phyloP scores from a whole-genome alignment of 2,797 vertebrate species.

The Megalops cyprinoides region DNA sequence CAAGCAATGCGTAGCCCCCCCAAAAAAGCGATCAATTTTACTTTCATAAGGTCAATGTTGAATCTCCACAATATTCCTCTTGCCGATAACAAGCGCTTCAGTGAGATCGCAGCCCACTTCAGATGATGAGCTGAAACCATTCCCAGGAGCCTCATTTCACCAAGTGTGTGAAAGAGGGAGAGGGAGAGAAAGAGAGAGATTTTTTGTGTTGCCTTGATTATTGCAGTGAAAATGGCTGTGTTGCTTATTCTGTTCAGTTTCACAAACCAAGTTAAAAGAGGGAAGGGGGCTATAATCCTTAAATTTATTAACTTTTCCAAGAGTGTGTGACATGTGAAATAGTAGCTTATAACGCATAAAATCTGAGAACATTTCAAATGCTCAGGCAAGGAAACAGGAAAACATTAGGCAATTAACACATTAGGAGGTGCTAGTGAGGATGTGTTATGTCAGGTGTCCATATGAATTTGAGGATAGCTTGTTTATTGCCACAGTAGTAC shows the following conservation, averaged over 20 bases:
- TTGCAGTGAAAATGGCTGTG: background rate
- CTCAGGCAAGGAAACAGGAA: background rate
- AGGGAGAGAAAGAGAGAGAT: background rate
- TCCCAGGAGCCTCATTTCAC: background rate
- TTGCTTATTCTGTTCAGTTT: constrained; percentile 34
- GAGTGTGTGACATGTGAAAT: background rate
- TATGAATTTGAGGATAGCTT: background rate
- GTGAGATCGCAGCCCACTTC: background rate
- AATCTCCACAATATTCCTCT: background rate
- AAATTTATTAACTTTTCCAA: background rate
- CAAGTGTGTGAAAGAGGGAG: background rate
- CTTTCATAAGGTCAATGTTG: background rate
- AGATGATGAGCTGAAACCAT: background rate
- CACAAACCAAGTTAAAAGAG: background rate
- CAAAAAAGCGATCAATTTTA: background rate
- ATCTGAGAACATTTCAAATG: constrained; percentile 40
- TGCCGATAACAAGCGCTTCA: constrained; percentile 2
- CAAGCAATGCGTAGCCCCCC: background rate
- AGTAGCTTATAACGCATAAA: background rate
- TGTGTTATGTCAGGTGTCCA: constrained; percentile 38
- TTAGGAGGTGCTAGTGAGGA: constrained; percentile 40
- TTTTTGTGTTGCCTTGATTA: background rate
- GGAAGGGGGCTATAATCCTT: background rate
- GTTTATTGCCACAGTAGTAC: background rate
- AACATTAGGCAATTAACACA: constrained; percentile 52